phyloP scores from a whole-genome alignment of 2,797 vertebrate genomes.

The Etheostoma nigrum region DNA sequence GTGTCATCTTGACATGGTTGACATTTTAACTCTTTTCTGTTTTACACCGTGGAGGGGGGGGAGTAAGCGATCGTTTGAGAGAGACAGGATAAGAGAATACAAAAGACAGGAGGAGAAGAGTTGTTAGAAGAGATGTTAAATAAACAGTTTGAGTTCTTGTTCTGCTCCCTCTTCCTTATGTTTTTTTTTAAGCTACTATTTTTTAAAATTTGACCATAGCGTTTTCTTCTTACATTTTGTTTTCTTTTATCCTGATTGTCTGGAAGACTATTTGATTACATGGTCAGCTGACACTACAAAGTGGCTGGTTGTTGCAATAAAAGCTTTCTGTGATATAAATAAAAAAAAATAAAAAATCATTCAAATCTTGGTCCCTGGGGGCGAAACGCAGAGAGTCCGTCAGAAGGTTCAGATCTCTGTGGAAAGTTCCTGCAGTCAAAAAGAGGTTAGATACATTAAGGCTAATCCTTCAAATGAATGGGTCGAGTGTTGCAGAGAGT shows the following conservation, averaged over 20 bases:
- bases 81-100: background rate
- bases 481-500: background rate
- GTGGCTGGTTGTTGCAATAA: background rate
- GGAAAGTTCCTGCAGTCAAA: no score
- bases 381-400: no score
- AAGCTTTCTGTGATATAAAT: slow-evolving; percentile 2
- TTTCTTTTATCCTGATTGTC: background rate
- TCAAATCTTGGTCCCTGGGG: no score
- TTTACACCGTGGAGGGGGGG: background rate
- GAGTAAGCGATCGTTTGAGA: slow-evolving; percentile 3
- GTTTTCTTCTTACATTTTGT: background rate
- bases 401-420: no score
- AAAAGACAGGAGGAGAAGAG: background rate
- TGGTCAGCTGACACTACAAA: no score
- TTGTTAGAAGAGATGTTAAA: background rate
- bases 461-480: background rate
- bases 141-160: slow-evolving; percentile 4
- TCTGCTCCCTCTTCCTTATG: background rate
- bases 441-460: no score
- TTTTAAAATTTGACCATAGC: background rate
- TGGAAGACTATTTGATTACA: background rate
- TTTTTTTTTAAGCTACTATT: no score
- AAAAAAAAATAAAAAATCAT: no score
- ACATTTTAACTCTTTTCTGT: slow-evolving; percentile 9
- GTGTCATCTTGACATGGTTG: slow-evolving; percentile 19